These are phyloP conservation scores for Cavia aperea DNA, from an alignment of 2,113 vertebrate genomes.

Conservation along the genomic window DNA sequence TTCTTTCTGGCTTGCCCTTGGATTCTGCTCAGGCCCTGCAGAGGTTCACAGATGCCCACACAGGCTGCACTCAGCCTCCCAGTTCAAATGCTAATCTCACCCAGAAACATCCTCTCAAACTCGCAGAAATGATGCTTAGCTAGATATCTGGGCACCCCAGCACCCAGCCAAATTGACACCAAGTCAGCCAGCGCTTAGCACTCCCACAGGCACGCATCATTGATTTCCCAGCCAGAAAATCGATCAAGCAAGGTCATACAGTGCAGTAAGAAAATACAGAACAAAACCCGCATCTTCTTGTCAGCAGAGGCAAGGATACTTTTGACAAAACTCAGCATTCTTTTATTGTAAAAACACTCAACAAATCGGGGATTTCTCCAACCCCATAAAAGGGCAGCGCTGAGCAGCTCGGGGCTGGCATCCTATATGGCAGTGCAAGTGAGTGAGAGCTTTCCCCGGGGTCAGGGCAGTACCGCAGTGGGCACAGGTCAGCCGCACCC, in stretches of 20 bases:
- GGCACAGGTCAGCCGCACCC: not conserved
- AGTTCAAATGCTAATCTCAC: not conserved
- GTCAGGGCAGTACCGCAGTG: not conserved
- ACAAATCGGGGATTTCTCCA: not conserved
- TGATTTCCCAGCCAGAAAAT: not conserved
- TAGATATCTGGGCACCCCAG: not conserved
- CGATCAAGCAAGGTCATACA: not conserved
- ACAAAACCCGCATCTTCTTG: not conserved
- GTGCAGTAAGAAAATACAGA: not conserved
- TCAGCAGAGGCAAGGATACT: not conserved
- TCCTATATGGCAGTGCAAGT: not conserved
- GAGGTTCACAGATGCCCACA: too few relatives aligned
- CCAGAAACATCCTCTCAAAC: not conserved
- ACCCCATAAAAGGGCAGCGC: not conserved
- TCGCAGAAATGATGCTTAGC: not conserved
- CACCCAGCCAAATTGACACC: not conserved
- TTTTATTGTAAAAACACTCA: not conserved
- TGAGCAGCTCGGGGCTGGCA: not conserved
- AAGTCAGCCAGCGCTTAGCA: not conserved
- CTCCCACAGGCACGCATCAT: not conserved
- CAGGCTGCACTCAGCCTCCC: not conserved
- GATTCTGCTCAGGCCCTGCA: not conserved
- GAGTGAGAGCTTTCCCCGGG: not conserved
- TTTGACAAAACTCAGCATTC: not conserved
- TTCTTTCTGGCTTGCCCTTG: not conserved